phyloP scores from a whole-genome alignment of 92 coral and sea anemone genomes.

The Epizoanthus ramosus region DNA sequence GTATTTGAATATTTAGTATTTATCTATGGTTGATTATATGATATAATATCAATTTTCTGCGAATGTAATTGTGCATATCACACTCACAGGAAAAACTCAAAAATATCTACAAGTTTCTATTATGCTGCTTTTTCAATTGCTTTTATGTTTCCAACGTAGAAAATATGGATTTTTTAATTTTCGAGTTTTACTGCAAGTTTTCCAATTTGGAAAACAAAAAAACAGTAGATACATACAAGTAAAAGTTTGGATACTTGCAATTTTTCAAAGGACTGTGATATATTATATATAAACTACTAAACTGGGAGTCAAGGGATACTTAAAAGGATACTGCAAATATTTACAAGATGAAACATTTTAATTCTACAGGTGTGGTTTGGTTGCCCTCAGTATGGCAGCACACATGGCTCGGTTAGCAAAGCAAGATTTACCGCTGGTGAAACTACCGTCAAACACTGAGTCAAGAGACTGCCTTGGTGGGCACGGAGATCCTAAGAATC shows the following conservation, averaged over 20 bases:
- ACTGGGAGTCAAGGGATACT: not conserved
- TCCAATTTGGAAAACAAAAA: too few relatives aligned
- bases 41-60: not conserved
- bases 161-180: too few relatives aligned
- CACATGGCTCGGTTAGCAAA: slow-evolving; percentile 51
- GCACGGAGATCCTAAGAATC: not conserved
- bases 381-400: slow-evolving; percentile 86
- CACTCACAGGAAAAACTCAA: too few relatives aligned
- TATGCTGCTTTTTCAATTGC: too few relatives aligned
- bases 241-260: too few relatives aligned
- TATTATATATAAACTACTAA: too few relatives aligned
- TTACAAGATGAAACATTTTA: not conserved
- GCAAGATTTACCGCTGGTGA: not conserved
- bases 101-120: too few relatives aligned
- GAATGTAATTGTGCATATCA: too few relatives aligned
- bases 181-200: too few relatives aligned
- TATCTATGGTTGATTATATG: not conserved
- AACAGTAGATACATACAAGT: too few relatives aligned
- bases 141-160: too few relatives aligned
- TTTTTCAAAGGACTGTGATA: too few relatives aligned
- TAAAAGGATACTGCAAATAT: not conserved
- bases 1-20: not conserved
- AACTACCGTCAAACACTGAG: not conserved
- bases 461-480: not conserved
- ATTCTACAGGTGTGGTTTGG: slow-evolving; percentile 84